These are phyloP conservation scores for Myrmophylax atrothorax DNA, from an alignment of 2,113 vertebrate species.

Conservation along the genomic window DNA sequence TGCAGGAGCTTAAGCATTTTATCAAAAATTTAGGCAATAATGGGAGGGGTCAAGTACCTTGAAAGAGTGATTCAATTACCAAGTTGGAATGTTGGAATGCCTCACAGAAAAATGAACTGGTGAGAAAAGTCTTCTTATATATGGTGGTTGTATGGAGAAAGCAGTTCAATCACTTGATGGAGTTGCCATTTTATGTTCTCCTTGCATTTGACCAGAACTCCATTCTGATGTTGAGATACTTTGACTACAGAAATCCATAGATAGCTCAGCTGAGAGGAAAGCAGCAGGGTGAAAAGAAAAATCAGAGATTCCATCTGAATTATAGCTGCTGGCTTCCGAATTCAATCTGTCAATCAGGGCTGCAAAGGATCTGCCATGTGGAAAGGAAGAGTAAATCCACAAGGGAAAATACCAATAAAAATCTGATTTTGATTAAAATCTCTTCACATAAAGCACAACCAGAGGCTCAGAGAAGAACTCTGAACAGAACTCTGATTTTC, in stretches of 20 bases:
- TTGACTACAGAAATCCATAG: not conserved
- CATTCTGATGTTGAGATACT: not conserved
- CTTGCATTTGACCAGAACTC: not conserved
- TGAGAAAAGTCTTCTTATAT: not conserved
- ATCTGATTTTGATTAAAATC: conserved; percentile 10
- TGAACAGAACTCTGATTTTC: not conserved
- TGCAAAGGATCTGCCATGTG: not conserved
- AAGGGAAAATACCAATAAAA: not conserved
- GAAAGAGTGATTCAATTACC: not conserved
- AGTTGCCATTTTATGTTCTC: not conserved
- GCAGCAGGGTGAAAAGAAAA: not conserved
- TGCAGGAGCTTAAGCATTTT: not conserved
- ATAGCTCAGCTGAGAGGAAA: not conserved
- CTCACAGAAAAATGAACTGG: not conserved
- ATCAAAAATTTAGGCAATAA: not conserved
- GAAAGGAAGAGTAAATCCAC: not conserved
- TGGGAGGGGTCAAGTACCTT: not conserved
- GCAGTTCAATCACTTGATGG: not conserved
- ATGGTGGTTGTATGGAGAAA: not conserved
- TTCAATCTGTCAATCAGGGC: not conserved
- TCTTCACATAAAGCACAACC: not conserved
- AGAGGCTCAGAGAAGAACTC: not conserved
- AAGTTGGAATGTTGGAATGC: not conserved
- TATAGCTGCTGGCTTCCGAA: not conserved
- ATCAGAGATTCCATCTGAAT: not conserved